Conservation (phyloP, 2,113 vertebrate species). For the Pitta sordida region DNA sequence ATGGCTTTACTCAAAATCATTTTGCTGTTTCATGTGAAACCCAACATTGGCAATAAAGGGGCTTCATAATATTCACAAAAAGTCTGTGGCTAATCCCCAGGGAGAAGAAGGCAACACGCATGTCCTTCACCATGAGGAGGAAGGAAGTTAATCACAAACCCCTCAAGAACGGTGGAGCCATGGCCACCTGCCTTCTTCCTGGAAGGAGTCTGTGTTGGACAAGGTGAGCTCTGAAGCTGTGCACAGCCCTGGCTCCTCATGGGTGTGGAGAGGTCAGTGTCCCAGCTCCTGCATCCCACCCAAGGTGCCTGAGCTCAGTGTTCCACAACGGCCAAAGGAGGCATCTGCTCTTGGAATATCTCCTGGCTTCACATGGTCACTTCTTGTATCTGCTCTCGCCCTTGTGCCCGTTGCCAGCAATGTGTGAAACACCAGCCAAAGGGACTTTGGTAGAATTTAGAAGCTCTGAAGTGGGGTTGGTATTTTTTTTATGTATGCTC, state of each 20-base stretch:
- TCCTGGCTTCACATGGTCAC: not conserved
- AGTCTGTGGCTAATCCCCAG: not conserved
- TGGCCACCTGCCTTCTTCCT: accelerated
- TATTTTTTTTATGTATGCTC: not conserved
- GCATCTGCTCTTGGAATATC: not conserved
- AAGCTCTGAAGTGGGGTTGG: not conserved
- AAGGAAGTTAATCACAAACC: not conserved
- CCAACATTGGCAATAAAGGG: not conserved
- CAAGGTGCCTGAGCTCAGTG: accelerated
- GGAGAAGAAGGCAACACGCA: accelerated
- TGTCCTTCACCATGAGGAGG: not conserved
- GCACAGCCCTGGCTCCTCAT: not conserved
- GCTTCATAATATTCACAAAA: not conserved
- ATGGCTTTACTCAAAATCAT: not conserved
- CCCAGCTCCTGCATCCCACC: not conserved
- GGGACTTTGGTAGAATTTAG: not conserved
- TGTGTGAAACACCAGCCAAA: not conserved
- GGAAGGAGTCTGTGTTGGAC: not conserved
- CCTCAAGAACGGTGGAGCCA: not conserved
- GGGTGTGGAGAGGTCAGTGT: not conserved
- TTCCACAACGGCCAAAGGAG: not conserved
- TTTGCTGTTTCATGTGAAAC: not conserved
- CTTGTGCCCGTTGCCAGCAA: not conserved
- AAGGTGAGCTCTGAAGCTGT: not conserved
- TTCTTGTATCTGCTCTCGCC: not conserved